These are phyloP conservation scores for Ciconia nigra DNA, from an alignment of 2,797 vertebrate species.

Conservation along the genomic window DNA sequence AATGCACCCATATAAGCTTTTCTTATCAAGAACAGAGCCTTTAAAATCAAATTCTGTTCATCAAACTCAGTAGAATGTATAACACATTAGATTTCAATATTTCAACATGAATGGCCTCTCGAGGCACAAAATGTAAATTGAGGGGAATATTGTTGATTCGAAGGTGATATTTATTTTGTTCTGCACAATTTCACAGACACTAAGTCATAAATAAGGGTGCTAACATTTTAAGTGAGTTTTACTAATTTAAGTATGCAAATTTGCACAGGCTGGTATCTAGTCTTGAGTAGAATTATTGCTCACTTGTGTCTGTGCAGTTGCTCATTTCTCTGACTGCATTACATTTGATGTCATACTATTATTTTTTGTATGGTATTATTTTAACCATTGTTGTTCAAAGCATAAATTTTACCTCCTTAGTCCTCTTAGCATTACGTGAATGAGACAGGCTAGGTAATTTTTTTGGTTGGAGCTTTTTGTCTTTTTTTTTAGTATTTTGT, in stretches of 20 bases:
- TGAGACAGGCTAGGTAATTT: not conserved
- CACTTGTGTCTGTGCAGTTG: not conserved
- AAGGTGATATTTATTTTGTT: constrained; percentile 50
- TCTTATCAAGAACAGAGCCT: not conserved
- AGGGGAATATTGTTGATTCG: constrained; percentile 11
- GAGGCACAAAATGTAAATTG: constrained; percentile 13
- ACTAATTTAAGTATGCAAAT: constrained; percentile 4
- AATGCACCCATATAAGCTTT: not conserved
- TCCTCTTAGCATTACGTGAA: rapidly evolving
- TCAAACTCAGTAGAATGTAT: constrained; percentile 7
- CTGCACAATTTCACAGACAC: constrained; percentile 17
- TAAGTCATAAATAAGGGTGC: not conserved
- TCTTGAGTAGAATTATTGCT: constrained; percentile 17
- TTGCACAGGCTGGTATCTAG: not conserved
- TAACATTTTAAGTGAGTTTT: constrained; percentile 34
- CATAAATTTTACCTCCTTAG: not conserved
- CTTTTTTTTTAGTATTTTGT: not conserved
- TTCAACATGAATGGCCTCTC: not conserved
- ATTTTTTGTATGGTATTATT: not conserved
- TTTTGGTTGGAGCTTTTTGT: not conserved
- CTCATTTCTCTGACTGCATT: not conserved
- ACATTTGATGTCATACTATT: not conserved
- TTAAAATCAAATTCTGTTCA: constrained; percentile 1
- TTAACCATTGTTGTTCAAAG: not conserved
- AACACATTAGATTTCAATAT: constrained; percentile 36